Conservation (phyloP, 2,888 invertebrate genomes). For the Synergus laeviventris region DNA sequence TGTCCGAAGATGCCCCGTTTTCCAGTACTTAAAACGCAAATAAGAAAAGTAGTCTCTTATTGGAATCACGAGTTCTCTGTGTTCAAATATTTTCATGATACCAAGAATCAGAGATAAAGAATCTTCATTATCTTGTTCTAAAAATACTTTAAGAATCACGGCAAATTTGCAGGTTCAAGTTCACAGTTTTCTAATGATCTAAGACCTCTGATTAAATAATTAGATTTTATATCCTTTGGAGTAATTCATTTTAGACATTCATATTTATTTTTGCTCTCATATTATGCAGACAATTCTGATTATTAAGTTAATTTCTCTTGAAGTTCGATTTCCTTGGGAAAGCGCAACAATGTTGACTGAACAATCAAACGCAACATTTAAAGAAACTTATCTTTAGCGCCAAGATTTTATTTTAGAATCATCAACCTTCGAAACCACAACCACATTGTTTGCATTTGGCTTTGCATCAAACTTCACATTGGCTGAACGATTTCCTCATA, state of each 20-base stretch:
- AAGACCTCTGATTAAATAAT: neutral
- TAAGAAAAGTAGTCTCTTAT: constrained; percentile 8
- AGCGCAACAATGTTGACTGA: neutral
- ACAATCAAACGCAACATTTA: constrained; percentile 3
- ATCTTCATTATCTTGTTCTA: constrained; percentile 28
- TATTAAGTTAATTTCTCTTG: neutral
- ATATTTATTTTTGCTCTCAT: neutral
- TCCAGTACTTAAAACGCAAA: neutral
- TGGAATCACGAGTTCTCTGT: constrained; percentile 20
- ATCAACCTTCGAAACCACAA: constrained; percentile 52
- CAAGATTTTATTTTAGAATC: constrained; percentile 58
- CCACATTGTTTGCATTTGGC: constrained; percentile 51
- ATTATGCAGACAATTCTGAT: neutral
- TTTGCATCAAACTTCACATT: constrained; percentile 36
- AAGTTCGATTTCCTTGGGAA: neutral
- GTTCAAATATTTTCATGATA: constrained; percentile 34
- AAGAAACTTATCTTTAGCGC: constrained; percentile 58
- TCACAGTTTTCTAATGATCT: neutral
- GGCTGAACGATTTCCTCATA: neutral
- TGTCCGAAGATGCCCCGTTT: too few relatives aligned
- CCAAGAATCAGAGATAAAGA: constrained; percentile 20
- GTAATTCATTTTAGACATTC: neutral
- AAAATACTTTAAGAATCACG: constrained; percentile 13
- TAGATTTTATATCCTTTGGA: too few relatives aligned
- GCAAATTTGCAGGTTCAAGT: constrained; percentile 18